Base-by-base conservation (phyloP, 92 coral and sea anemone genomes). In the Plumapathes pennacea region DNA sequence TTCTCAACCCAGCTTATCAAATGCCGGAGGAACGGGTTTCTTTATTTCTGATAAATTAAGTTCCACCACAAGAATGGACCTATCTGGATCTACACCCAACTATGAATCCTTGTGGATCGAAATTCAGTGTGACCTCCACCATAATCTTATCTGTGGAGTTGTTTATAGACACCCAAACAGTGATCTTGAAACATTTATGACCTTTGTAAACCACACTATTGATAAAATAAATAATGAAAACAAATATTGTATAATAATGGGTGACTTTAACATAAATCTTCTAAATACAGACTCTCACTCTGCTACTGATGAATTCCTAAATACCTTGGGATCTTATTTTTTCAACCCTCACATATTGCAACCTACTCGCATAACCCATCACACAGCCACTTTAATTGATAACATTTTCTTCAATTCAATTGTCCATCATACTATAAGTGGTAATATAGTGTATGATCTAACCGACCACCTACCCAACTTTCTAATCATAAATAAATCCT, bases 381-480 rank as follows among this genome's bases (percentile, higher is more conserved):
- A 75, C 42, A 14, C 83, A 21, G 83, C 83, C 14, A 73, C 88
- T 21, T 51, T 74, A 18, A 74, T 81, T 41, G 88, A 82, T 27
- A 75, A 82, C 33, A 81, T 81, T 46, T 74, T 73, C 38, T 65
- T 74, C 27, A 80, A 64, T 51, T 65, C 87, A 15, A 30, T 76
- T 30, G 82, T 58, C 25, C 54, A 72, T 52, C 52, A 73, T 24
- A 45, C 66, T 49, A 54, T 71, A 4, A 73, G 87, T 65, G 71
- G 82, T 12, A 80, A 80, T 50, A 48, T 64, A 28, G 42, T 80
- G 4, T 56, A 31, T 49, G 82, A 53, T 32, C 18, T 73, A 14
- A 38, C 76, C 38, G 82, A 80, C 38, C 76, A 80, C 37, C 56
- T 76, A 19, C 89, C 84, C 29, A 76, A 82, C 37, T 82, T 69